Conservation (phyloP, 2,888 invertebrate species). For the Melanchra persicariae region DNA sequence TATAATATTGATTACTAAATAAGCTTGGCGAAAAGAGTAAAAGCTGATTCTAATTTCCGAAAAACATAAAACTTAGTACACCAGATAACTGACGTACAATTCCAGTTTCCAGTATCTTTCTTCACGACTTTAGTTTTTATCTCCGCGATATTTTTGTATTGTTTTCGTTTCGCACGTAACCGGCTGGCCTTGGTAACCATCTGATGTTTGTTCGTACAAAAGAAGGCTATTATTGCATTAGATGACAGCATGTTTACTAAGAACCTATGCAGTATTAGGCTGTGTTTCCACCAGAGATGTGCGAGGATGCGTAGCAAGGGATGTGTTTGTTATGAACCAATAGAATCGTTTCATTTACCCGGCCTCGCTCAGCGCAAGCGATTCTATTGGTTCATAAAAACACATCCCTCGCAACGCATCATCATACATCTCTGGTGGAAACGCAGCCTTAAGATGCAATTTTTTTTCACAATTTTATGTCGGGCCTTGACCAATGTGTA, state of each 20-base stretch:
- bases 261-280: too few species aligned
- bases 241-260: conserved; percentile 40
- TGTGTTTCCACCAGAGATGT: too few species aligned
- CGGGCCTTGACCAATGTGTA: background rate
- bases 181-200: conserved; percentile 52
- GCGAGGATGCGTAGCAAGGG: too few species aligned
- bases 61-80: background rate
- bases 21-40: too few species aligned
- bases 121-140: conserved; percentile 48
- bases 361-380: too few species aligned
- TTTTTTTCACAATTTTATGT: conserved; percentile 26
- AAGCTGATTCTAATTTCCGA: too few species aligned
- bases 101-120: conserved; percentile 18
- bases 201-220: conserved; percentile 39
- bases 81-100: background rate
- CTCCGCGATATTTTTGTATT: conserved; percentile 57
- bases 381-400: too few species aligned
- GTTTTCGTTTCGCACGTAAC: conserved; percentile 58
- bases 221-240: conserved; percentile 48
- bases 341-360: too few species aligned
- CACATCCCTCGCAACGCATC: too few species aligned
- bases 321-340: too few species aligned
- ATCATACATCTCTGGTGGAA: too few species aligned
- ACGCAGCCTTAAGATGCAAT: conserved; percentile 36
- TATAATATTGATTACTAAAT: too few species aligned